Conservation (phyloP, 1,140 invertebrate species). For the Drosophila jambulina region DNA sequence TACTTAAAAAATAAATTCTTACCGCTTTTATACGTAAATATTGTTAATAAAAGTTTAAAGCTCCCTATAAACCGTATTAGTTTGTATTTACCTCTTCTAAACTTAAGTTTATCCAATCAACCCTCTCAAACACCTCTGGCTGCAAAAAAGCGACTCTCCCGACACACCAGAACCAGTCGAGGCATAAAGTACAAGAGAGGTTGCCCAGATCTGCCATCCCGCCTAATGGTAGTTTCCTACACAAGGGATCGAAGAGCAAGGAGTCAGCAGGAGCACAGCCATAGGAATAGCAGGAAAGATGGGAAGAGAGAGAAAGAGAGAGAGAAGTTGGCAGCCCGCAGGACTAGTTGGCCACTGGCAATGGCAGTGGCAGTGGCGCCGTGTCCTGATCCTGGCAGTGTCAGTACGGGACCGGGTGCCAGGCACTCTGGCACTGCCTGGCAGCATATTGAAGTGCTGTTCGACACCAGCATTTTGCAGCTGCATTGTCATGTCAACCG, state of each 20-base stretch:
- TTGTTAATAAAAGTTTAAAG: background rate
- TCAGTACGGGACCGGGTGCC: slow-evolving; percentile 1
- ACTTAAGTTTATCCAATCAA: background rate
- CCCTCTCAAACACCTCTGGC: slow-evolving; percentile 37
- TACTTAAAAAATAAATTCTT: no score
- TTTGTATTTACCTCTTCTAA: background rate
- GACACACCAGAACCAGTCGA: slow-evolving; percentile 31
- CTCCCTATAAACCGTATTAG: background rate
- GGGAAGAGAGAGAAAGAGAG: background rate
- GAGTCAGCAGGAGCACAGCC: slow-evolving; percentile 35
- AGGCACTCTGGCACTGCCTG: slow-evolving; percentile 42
- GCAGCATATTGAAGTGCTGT: slow-evolving; percentile 78
- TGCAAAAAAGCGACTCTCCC: slow-evolving; percentile 28
- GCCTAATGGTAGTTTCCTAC: slow-evolving; percentile 75
- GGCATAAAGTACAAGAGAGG: slow-evolving; percentile 70
- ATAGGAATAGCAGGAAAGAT: background rate
- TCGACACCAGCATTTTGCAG: slow-evolving; percentile 82
- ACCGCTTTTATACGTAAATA: no score
- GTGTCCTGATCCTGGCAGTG: slow-evolving; percentile 16
- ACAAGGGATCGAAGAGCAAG: slow-evolving; percentile 75
- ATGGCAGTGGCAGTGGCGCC: slow-evolving; percentile 35
- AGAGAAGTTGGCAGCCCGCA: slow-evolving; percentile 50
- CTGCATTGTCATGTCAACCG: slow-evolving; percentile 83
- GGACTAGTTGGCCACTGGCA: slow-evolving; percentile 29
- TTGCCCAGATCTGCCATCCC: slow-evolving; percentile 62